Percentiles rank a stretch among this genome's conserved stretches.
Conservation (phyloP, 2,113 vertebrate species). For the Dolichotis patagonum region DNA sequence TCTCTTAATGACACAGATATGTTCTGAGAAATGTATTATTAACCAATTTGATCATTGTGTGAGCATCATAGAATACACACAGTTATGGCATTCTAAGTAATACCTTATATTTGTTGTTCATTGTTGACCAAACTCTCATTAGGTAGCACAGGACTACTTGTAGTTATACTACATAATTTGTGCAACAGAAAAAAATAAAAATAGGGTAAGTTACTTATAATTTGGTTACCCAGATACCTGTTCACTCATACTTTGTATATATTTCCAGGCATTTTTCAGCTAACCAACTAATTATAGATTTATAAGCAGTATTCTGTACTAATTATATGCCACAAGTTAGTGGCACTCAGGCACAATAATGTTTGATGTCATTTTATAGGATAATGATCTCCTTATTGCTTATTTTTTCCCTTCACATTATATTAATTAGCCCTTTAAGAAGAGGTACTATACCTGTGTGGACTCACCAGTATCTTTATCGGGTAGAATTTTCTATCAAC, state of each 20-base stretch:
- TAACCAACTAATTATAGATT: slow-evolving; percentile 31
- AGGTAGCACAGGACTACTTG: background rate
- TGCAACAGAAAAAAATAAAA: slow-evolving; percentile 24
- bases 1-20: background rate
- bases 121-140: background rate
- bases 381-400: background rate
- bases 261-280: slow-evolving; percentile 10
- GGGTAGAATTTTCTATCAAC: background rate
- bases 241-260: background rate
- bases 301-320: background rate
- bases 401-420: slow-evolving; percentile 42
- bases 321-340: background rate
- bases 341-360: background rate
- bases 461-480: slow-evolving; percentile 2
- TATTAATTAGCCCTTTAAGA: background rate
- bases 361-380: background rate
- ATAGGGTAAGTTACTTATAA: slow-evolving; percentile 27
- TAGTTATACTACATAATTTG: background rate
- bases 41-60: background rate
- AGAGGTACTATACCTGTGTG: background rate
- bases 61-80: background rate
- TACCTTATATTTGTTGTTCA: background rate
- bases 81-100: too few relatives aligned
- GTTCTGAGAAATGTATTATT: background rate
- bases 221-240: background rate